Percentiles rank a stretch among this genome's conserved stretches.
phyloP scores from a whole-genome alignment of 2,797 vertebrate species.

The Hypotaenidia philippensis region DNA sequence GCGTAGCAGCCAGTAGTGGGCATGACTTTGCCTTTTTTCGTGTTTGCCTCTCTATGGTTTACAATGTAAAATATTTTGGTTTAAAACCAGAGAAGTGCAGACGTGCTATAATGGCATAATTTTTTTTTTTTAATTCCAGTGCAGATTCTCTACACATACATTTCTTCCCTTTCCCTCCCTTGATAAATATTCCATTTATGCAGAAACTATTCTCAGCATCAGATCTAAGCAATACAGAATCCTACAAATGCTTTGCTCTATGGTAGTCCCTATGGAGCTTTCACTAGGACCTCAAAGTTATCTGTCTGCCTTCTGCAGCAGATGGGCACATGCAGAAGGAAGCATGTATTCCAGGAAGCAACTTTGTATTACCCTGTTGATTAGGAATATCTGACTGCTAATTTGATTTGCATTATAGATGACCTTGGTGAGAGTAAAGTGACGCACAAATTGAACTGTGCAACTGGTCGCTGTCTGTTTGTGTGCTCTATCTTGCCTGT shows the following conservation, averaged over 20 bases:
- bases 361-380: background rate
- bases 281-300: background rate
- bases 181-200: background rate
- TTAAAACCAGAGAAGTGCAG: background rate
- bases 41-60: background rate
- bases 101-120: background rate
- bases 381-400: background rate
- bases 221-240: background rate
- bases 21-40: background rate
- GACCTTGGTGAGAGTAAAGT: background rate
- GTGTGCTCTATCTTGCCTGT: background rate
- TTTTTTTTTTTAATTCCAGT: background rate
- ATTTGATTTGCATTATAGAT: conserved; percentile 38
- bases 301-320: conserved; percentile 5
- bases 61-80: background rate
- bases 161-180: background rate
- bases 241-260: background rate
- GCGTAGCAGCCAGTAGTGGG: background rate
- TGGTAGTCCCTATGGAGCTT: background rate
- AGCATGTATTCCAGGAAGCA: conserved; percentile 21
- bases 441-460: background rate
- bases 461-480: background rate
- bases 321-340: background rate
- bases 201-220: background rate
- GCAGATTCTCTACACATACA: background rate